Base-by-base conservation (phyloP, 2,113 vertebrate species). In the Neofelis nebulosa region DNA sequence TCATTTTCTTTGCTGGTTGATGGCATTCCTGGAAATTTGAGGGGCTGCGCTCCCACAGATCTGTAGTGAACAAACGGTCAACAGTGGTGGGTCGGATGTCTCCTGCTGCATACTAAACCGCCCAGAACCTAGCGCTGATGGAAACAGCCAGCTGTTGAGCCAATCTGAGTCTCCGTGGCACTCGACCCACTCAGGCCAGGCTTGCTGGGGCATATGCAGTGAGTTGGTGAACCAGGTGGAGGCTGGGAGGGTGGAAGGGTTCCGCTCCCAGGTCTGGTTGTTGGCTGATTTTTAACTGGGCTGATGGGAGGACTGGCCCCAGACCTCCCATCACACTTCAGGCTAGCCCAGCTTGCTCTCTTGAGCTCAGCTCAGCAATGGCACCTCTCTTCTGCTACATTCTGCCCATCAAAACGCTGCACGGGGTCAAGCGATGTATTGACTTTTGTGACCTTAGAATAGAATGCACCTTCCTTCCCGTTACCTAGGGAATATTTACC, bases 181-280 rank as follows among this genome's bases (percentile, higher is more conserved):
- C 33, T 79, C 27, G 1, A 38, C 10, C 1, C 4, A 12, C 31
- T 48, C 4, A 1, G 10, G 50, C 25, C 38, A 48, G 48, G 19
- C 69, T 80, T 11, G 18, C 31, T 5, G 4, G 9, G 4, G 4
- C 25, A 1, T 2, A 0, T 0, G 45, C 0, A 4, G 18, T 14
- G 48, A 33, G 25, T 3, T 12, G 52, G 23, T 10, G 41, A 36
- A 19, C 31, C 27, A 4, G 4, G 0, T 4, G 1, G 31, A 68
- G 10, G 21, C 2, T 19, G 45, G 55, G 19, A 9, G 21, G 14
- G 50, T 1, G 18, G 2, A 7, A 36, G 63, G 55, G 29, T 0
- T 10, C 27, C 55, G 31, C 1, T 12, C 8, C 5, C 19, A 4
- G 21, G 18, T 16, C 4, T 25, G 6, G 27, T 6, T 19, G 6